These are phyloP conservation scores for Chesias legatella DNA, from an alignment of 2,888 invertebrate genomes.

Conservation along the genomic window DNA sequence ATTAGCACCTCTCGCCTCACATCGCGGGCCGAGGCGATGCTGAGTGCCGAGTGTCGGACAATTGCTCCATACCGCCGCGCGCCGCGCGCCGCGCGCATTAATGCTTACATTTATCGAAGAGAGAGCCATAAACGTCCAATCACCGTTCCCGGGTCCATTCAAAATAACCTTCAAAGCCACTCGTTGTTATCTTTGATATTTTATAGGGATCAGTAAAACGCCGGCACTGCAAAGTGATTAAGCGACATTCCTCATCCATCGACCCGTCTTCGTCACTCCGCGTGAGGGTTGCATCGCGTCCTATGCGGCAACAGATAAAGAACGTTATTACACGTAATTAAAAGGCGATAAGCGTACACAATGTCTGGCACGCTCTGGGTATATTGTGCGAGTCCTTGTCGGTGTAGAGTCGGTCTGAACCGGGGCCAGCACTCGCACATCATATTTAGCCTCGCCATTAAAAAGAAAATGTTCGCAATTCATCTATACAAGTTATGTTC, in stretches of 20 bases:
- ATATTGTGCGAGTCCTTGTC: conserved; percentile 45
- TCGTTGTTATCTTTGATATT: conserved; percentile 79
- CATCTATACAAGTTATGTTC: conserved; percentile 77
- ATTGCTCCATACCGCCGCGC: conserved; percentile 51
- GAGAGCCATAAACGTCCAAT: conserved; percentile 74
- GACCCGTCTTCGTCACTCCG: conserved; percentile 36
- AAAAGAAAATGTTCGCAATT: conserved; percentile 79
- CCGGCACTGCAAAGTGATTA: conserved; percentile 72
- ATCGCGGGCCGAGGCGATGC: conserved; percentile 34
- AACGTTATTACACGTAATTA: conserved; percentile 68
- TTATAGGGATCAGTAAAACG: conserved; percentile 79
- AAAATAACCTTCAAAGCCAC: conserved; percentile 59
- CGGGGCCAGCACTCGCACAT: conserved; percentile 63
- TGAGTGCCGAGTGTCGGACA: conserved; percentile 37
- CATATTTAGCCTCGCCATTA: conserved; percentile 76
- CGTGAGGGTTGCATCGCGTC: conserved; percentile 38
- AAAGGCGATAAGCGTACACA: conserved; percentile 63
- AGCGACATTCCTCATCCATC: conserved; percentile 67
- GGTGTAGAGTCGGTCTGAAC: conserved; percentile 55
- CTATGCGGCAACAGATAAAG: conserved; percentile 55
- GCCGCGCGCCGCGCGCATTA: too few relatives aligned
- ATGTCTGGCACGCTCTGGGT: conserved; percentile 56
- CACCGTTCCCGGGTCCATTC: conserved; percentile 57
- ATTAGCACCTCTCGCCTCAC: conserved; percentile 72
- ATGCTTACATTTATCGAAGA: conserved; percentile 67